phyloP scores from a whole-genome alignment of 1,140 invertebrate genomes.

The Bombus sibiricus region DNA sequence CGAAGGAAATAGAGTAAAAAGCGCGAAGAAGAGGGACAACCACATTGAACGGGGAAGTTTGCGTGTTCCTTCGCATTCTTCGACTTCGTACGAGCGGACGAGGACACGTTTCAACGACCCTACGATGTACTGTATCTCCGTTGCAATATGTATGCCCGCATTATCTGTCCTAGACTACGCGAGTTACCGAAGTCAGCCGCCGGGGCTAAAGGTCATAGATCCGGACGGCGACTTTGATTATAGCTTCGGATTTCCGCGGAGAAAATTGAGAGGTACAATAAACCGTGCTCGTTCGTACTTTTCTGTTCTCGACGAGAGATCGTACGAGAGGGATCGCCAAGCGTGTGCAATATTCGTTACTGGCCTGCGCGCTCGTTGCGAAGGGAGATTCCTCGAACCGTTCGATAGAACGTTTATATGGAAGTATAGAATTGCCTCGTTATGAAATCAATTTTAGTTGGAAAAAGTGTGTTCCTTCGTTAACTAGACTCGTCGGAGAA shows the following conservation, averaged over 20 bases:
- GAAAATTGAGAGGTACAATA: constrained; percentile 63
- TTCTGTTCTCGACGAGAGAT: constrained; percentile 26
- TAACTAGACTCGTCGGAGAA: not conserved
- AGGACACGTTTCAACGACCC: constrained; percentile 50
- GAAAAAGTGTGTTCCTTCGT: not conserved
- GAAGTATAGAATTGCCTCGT: not conserved
- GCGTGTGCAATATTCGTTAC: constrained; percentile 30
- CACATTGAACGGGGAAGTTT: not conserved
- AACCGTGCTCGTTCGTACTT: constrained; percentile 46
- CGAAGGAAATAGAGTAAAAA: not conserved
- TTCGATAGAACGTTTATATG: not conserved
- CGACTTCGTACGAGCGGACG: constrained; percentile 30
- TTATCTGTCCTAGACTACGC: constrained; percentile 58
- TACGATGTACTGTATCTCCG: constrained; percentile 18
- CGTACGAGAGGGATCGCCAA: not conserved
- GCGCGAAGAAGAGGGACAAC: not conserved
- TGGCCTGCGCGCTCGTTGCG: not conserved
- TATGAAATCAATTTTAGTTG: constrained; percentile 6
- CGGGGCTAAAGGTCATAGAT: constrained; percentile 57
- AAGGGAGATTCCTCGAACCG: constrained; percentile 1
- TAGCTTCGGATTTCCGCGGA: constrained; percentile 58
- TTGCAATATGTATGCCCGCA: constrained; percentile 59
- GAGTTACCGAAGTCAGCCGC: constrained; percentile 56
- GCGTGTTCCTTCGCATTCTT: constrained; percentile 55
- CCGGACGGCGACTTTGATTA: constrained; percentile 59